Base-by-base conservation (phyloP, 2,888 invertebrate species). In the Cremastinae sp. region DNA sequence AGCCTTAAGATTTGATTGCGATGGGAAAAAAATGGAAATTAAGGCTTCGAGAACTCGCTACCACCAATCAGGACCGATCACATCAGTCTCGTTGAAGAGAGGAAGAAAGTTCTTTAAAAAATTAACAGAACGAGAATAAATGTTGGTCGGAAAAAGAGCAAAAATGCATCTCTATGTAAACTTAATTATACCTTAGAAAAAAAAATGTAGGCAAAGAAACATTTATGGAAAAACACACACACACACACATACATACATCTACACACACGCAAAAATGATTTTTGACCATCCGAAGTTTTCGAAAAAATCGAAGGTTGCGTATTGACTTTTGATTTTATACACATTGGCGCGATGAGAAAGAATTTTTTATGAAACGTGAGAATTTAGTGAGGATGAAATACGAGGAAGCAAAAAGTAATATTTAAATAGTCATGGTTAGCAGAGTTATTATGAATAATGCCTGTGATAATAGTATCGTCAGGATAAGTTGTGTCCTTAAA, bases 401-500 rank as follows among this genome's bases (percentile, higher is more conserved):
- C 65, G 73, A 56, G 62, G 79, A 82, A 79, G 80, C 77, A 73
- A 83, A 78, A 80, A 80, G 58, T 72, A 76, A 86, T 83, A 84
- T 88, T 88, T 87, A 86, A 28, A 86, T 89, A 88, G 88, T 87
- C 88, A 84, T 86, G 87, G 83, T 88, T 89, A 89, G 88, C 86
- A 88, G 85, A 89, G 88, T 89, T 89, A 88, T 89, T 88, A 88
- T 85, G 90, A 91, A 92, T 91, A 91, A 92, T 91, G 92, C 93
- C 93, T 93, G 93, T 93, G 93, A 93, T 93, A 93, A 92, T 92
- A 92, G 92, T 92, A 92, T 92, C 92, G 92, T 92, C 92, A 92
- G 92, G 92, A 92, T 92, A 92, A 92, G 92, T 92, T 92, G 92
- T 92, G 92, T 92, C 92, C 92, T 92, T 92, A 92, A 88, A 89